Conservation (phyloP, 2,113 vertebrate species). For the Vulpes vulpes region DNA sequence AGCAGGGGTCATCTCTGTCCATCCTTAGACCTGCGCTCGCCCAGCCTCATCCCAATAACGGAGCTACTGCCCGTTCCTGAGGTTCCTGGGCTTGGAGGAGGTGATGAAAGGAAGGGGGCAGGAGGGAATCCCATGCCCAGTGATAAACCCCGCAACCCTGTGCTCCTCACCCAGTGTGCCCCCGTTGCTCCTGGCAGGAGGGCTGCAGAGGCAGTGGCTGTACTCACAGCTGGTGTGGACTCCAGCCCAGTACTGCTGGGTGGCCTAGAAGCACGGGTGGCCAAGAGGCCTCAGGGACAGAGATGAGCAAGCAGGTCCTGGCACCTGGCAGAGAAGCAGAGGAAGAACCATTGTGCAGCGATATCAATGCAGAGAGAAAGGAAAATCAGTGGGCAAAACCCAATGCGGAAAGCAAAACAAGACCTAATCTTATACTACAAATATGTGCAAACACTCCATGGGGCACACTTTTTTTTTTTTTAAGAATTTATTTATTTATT, state of each 20-base stretch:
- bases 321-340: rapidly evolving
- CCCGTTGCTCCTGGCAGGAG: background rate
- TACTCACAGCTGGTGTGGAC: background rate
- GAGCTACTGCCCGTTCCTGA: background rate
- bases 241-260: background rate
- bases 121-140: background rate
- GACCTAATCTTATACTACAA: background rate
- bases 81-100: background rate
- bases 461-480: background rate
- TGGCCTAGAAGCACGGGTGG: background rate
- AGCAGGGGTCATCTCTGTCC: background rate
- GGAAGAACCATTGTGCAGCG: background rate
- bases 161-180: too few relatives aligned
- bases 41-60: background rate
- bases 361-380: background rate
- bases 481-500: too few relatives aligned
- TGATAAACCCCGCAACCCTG: background rate
- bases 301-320: background rate
- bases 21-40: background rate
- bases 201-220: background rate
- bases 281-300: background rate
- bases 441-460: background rate
- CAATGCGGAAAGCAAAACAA: background rate
- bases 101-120: background rate
- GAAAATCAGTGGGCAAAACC: background rate